A percentile compares a stretch with the other conserved stretches of the same genome.
Evolutionary conservation across 2,888 invertebrate genomes (phyloP).

Genomic region (Tolmerus cingulatus): DNA sequence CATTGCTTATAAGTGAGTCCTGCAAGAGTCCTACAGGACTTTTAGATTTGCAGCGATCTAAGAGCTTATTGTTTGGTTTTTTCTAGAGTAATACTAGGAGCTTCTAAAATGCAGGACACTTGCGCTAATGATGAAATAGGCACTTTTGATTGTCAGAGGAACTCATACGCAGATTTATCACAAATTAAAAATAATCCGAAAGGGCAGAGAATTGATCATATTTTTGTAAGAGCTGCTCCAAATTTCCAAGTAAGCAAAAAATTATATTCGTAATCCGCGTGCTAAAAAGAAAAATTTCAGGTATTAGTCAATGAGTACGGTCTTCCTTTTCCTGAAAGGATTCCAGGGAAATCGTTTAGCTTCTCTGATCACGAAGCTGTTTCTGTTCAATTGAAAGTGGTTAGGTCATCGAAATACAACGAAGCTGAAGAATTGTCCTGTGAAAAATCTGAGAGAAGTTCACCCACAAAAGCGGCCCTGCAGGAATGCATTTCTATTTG

Average conservation of each 20-base stretch:
- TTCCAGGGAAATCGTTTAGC: constrained; percentile 76
- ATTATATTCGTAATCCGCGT: background rate
- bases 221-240: constrained; percentile 71
- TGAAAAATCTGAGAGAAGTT: constrained; percentile 17
- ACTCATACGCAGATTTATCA: constrained; percentile 78
- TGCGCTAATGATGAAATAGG: constrained; percentile 64
- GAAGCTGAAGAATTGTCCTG: background rate
- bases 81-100: constrained; percentile 67
- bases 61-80: background rate
- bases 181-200: constrained; percentile 67
- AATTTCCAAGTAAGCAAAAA: constrained; percentile 44
- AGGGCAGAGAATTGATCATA: constrained; percentile 93
- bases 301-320: constrained; percentile 67
- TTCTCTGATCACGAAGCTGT: constrained; percentile 94
- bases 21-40: background rate
- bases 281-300: constrained; percentile 52
- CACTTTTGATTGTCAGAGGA: constrained; percentile 82
- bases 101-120: constrained; percentile 68
- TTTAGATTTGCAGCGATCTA: background rate
- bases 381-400: constrained; percentile 65
- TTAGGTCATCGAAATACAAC: background rate
- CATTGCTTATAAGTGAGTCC: constrained; percentile 72
- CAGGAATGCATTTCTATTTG: constrained; percentile 59
- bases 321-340: constrained; percentile 76
- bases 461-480: constrained; percentile 50